Evolutionary conservation across 1,140 invertebrate species (phyloP).

Genomic region (Drosophila jambulina): DNA sequence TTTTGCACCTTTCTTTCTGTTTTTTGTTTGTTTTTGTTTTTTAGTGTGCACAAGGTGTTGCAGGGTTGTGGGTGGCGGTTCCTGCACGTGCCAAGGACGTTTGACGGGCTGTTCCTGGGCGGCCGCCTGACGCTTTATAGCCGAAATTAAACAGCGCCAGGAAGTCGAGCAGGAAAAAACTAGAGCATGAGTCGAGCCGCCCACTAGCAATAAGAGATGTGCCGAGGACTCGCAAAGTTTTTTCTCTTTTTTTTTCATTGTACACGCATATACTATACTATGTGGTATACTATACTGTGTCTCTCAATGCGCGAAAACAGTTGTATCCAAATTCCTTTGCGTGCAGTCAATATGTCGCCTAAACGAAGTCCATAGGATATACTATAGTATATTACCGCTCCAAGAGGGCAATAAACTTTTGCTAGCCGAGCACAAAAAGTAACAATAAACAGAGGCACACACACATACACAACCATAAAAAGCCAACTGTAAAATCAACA

Average conservation of each 20-base stretch:
- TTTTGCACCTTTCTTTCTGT: slow-evolving; percentile 46
- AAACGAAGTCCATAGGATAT: not conserved
- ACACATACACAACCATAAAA: slow-evolving; percentile 29
- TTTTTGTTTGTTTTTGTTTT: slow-evolving; percentile 30
- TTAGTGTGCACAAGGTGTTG: slow-evolving; percentile 48
- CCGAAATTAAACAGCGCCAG: slow-evolving; percentile 67
- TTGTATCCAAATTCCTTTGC: slow-evolving; percentile 69
- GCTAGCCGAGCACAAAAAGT: slow-evolving; percentile 50
- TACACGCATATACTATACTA: slow-evolving; percentile 24
- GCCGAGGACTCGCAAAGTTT: slow-evolving; percentile 26
- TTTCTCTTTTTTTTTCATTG: slow-evolving; percentile 39
- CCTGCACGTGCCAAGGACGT: slow-evolving; percentile 68
- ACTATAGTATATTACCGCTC: not conserved
- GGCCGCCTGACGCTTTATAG: slow-evolving; percentile 38
- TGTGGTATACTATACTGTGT: slow-evolving; percentile 6
- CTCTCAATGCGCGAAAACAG: slow-evolving; percentile 40
- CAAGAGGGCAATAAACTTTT: slow-evolving; percentile 77
- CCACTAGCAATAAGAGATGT: slow-evolving; percentile 8
- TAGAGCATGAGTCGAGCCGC: not conserved
- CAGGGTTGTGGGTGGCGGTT: not conserved
- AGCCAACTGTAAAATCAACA: slow-evolving; percentile 33
- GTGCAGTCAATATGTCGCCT: slow-evolving; percentile 75
- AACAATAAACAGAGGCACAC: slow-evolving; percentile 66
- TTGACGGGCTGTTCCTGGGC: slow-evolving; percentile 10
- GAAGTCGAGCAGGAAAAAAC: slow-evolving; percentile 52